Conservation (phyloP, 2,888 invertebrate species). For the Coenonympha glycerion region DNA sequence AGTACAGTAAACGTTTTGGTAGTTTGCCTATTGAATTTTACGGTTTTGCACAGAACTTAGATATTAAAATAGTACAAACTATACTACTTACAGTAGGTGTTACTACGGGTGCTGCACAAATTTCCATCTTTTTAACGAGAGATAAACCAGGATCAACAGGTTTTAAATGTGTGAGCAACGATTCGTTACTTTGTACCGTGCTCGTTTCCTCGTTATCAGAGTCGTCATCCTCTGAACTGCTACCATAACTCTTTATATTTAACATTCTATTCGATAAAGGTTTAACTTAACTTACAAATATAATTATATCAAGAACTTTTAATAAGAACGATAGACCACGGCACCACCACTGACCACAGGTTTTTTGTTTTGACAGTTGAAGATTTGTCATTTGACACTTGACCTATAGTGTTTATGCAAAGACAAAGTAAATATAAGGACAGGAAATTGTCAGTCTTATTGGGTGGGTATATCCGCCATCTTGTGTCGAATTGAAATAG, state of each 20-base stretch:
- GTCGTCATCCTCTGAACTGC: constrained; percentile 83
- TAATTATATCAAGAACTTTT: too few relatives aligned
- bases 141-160: constrained; percentile 76
- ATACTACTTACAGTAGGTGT: constrained; percentile 80
- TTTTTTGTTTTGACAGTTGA: too few relatives aligned
- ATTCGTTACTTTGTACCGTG: constrained; percentile 57
- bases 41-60: neutral
- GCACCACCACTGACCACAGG: too few relatives aligned
- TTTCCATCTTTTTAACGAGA: constrained; percentile 78
- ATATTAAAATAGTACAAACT: neutral
- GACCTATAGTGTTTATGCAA: too few relatives aligned
- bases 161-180: constrained; percentile 70
- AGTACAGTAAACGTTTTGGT: too few relatives aligned
- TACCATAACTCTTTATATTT: constrained; percentile 83
- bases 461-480: too few relatives aligned
- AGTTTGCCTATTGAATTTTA: neutral
- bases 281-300: neutral
- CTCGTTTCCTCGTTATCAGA: constrained; percentile 66
- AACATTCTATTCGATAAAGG: constrained; percentile 75
- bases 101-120: constrained; percentile 90
- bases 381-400: too few relatives aligned
- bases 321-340: too few relatives aligned
- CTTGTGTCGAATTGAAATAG: too few relatives aligned
- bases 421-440: too few relatives aligned
- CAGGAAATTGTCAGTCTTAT: too few relatives aligned